Conservation (phyloP, 2,113 vertebrate genomes). For the Steatornis caripensis region DNA sequence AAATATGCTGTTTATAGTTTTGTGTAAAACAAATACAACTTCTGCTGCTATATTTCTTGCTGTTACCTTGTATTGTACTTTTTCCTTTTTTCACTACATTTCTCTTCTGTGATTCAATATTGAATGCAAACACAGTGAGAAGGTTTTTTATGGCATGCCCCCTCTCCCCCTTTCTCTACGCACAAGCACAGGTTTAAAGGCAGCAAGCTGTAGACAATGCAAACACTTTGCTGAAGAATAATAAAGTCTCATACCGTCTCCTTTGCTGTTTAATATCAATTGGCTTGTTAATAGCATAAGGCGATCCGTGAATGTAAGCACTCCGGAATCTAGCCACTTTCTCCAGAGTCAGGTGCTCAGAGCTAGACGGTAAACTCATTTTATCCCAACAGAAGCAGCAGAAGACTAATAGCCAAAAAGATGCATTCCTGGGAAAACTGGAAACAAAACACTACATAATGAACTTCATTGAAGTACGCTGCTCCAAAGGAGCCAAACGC, state of each 20-base stretch:
- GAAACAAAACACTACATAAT: slow-evolving; percentile 25
- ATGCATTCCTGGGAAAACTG: slow-evolving; percentile 56
- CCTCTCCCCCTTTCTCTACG: neutral
- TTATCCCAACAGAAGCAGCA: slow-evolving; percentile 54
- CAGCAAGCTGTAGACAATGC: neutral
- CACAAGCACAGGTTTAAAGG: neutral
- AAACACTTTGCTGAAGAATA: slow-evolving; percentile 35
- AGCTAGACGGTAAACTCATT: slow-evolving; percentile 90
- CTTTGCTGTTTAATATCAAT: slow-evolving; percentile 93
- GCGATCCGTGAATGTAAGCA: slow-evolving; percentile 82
- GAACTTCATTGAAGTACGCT: neutral
- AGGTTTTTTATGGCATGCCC: neutral
- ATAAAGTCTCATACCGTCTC: slow-evolving; percentile 81
- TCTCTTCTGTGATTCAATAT: neutral
- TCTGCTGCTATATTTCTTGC: neutral
- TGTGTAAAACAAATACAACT: neutral
- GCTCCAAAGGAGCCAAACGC: neutral
- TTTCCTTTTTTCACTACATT: neutral
- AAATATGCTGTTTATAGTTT: neutral
- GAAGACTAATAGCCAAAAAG: slow-evolving; percentile 36
- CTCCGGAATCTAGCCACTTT: slow-evolving; percentile 83
- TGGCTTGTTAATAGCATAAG: slow-evolving; percentile 92
- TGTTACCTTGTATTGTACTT: neutral
- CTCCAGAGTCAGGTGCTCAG: slow-evolving; percentile 83
- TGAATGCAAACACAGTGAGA: neutral